These are phyloP conservation scores for Falcaria lacertinaria DNA, from an alignment of 2,888 invertebrate genomes.

Conservation along the genomic window DNA sequence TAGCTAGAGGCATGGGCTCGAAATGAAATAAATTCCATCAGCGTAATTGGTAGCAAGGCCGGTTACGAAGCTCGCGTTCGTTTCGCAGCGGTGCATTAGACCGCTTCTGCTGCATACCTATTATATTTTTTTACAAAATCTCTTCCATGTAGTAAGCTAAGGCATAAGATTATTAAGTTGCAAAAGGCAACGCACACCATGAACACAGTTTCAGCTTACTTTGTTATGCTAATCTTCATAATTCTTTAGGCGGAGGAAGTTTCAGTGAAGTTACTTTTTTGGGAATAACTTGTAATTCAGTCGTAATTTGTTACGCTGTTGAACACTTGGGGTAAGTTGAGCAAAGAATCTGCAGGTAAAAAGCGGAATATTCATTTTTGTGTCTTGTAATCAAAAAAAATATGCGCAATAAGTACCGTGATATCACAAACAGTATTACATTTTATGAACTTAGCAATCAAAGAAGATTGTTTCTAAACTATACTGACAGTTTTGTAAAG, in stretches of 20 bases:
- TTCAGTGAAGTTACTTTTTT: constrained; percentile 67
- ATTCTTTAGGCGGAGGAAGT: constrained; percentile 72
- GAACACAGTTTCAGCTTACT: constrained; percentile 70
- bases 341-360: constrained; percentile 9
- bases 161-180: constrained; percentile 48
- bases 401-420: neutral
- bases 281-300: constrained; percentile 72
- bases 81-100: constrained; percentile 10
- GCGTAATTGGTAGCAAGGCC: constrained; percentile 60
- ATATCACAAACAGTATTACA: constrained; percentile 13
- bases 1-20: constrained; percentile 31
- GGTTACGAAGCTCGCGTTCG: constrained; percentile 34
- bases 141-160: constrained; percentile 1
- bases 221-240: constrained; percentile 79
- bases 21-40: constrained; percentile 73
- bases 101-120: constrained; percentile 3
- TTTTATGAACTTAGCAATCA: constrained; percentile 36
- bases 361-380: constrained; percentile 10
- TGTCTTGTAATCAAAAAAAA: neutral
- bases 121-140: neutral
- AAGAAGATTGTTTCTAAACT: constrained; percentile 48
- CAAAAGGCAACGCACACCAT: constrained; percentile 61
- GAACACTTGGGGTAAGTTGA: constrained; percentile 43
- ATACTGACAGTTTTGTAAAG: constrained; percentile 66
- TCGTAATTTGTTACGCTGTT: constrained; percentile 66